Percentiles rank a stretch among this genome's conserved stretches.
Evolutionary conservation across 2,113 vertebrate genomes (phyloP).

Genomic region (Willisornis vidua): DNA sequence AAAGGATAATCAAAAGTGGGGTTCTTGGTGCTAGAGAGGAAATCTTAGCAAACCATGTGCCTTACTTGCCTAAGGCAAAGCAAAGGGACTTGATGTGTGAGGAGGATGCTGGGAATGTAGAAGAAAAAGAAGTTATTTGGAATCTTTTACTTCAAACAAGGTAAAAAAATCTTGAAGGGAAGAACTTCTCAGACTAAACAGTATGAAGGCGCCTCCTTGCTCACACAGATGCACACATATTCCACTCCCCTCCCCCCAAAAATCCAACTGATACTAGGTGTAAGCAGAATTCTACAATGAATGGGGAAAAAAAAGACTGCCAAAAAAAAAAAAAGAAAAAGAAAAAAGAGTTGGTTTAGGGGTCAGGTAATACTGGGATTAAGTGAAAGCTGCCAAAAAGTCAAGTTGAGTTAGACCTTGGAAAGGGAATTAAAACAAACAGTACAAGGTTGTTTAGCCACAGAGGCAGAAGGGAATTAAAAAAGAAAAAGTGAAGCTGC

Average conservation of each 20-base stretch:
- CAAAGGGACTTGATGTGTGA: not conserved
- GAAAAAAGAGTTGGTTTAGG: not conserved
- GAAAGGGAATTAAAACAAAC: constrained; percentile 55
- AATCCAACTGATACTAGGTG: not conserved
- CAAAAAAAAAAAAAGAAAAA: not conserved
- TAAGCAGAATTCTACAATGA: not conserved
- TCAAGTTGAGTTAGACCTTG: constrained; percentile 21
- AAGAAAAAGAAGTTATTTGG: not conserved
- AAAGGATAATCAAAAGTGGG: not conserved
- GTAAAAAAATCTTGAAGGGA: not conserved
- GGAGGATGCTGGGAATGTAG: not conserved
- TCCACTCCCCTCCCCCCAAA: accelerated
- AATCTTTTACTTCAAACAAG: not conserved
- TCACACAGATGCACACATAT: not conserved
- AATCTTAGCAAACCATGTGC: not conserved
- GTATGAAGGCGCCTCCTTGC: not conserved
- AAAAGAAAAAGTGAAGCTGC: not conserved
- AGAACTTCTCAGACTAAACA: not conserved
- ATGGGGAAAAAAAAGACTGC: not conserved
- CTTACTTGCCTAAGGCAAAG: not conserved
- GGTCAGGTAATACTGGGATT: constrained; percentile 35
- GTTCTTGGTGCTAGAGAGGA: not conserved
- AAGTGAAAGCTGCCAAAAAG: constrained; percentile 33
- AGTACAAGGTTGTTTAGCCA: constrained; percentile 20
- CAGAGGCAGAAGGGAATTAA: constrained; percentile 14